These are phyloP conservation scores for Mus caroli DNA, from an alignment of 2,797 vertebrate species.

Conservation along the genomic window DNA sequence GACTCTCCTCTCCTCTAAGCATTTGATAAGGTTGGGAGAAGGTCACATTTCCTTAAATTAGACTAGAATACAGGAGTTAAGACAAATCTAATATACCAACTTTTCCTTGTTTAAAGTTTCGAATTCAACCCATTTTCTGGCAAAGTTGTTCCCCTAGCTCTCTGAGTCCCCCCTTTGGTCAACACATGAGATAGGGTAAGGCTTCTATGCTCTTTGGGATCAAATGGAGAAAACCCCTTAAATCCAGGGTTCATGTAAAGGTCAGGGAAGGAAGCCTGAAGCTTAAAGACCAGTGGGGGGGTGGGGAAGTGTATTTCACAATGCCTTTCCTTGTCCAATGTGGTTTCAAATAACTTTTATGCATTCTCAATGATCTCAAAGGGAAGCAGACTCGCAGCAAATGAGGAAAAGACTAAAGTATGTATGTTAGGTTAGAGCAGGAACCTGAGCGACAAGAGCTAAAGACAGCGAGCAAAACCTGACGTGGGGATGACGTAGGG, in stretches of 20 bases:
- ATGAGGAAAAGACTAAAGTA: not conserved
- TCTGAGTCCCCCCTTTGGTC: not conserved
- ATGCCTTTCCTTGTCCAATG: constrained; percentile 13
- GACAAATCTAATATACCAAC: not conserved
- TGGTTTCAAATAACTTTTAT: not conserved
- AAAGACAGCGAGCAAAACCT: not conserved
- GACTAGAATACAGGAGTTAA: not conserved
- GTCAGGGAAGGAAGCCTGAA: constrained; percentile 2
- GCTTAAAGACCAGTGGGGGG: not conserved
- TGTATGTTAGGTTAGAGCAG: not conserved
- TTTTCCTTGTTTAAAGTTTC: not conserved
- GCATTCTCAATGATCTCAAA: not conserved
- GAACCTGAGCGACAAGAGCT: not conserved
- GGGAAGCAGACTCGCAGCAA: not conserved
- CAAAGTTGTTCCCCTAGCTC: not conserved
- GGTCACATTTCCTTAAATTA: not conserved
- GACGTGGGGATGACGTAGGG: not conserved
- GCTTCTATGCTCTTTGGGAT: not conserved
- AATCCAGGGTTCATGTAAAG: not conserved
- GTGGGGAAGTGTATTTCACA: not conserved
- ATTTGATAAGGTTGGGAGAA: not conserved
- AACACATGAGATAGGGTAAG: not conserved
- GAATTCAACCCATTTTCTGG: not conserved
- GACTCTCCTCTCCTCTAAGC: not conserved
- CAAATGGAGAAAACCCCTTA: not conserved